Evolutionary conservation across 2,113 vertebrate species (phyloP).

Genomic region (Dromas ardeola): DNA sequence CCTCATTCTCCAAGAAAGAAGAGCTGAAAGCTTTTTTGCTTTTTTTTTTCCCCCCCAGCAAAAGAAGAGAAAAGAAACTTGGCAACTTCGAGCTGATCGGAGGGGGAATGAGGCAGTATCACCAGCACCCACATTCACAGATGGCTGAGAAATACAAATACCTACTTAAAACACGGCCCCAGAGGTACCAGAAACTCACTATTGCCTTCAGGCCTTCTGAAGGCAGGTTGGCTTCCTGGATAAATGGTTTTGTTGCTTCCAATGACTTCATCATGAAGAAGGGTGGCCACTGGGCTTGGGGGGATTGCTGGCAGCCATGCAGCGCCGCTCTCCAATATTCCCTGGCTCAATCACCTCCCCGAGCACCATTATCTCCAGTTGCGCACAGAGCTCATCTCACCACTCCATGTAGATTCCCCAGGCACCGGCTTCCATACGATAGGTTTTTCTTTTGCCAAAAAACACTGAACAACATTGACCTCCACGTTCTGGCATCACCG

Average conservation of each 20-base stretch:
- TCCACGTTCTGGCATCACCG: constrained; percentile 50
- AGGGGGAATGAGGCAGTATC: not conserved
- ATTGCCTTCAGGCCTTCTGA: not conserved
- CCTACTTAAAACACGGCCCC: not conserved
- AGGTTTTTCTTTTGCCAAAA: constrained; percentile 10
- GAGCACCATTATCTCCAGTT: constrained; percentile 19
- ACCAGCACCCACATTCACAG: not conserved
- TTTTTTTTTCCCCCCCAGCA: too few species aligned
- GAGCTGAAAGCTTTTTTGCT: not conserved
- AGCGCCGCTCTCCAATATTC: not conserved
- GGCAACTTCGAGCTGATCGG: not conserved
- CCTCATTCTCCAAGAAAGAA: not conserved
- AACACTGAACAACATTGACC: constrained; percentile 43
- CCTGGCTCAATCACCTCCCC: constrained; percentile 30
- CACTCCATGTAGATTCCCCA: constrained; percentile 33
- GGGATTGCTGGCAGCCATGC: not conserved
- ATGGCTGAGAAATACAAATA: not conserved
- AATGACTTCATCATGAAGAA: not conserved
- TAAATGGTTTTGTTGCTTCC: not conserved
- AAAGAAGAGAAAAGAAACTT: not conserved
- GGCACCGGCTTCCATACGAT: constrained; percentile 36
- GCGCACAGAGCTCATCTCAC: constrained; percentile 6
- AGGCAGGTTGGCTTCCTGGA: not conserved
- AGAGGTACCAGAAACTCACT: not conserved
- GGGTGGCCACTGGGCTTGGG: not conserved